A percentile compares a stretch with the other conserved stretches of the same genome.
Evolutionary conservation across 2,797 vertebrate genomes (phyloP).

Genomic region (Tokudaia tokunoshimensis): DNA sequence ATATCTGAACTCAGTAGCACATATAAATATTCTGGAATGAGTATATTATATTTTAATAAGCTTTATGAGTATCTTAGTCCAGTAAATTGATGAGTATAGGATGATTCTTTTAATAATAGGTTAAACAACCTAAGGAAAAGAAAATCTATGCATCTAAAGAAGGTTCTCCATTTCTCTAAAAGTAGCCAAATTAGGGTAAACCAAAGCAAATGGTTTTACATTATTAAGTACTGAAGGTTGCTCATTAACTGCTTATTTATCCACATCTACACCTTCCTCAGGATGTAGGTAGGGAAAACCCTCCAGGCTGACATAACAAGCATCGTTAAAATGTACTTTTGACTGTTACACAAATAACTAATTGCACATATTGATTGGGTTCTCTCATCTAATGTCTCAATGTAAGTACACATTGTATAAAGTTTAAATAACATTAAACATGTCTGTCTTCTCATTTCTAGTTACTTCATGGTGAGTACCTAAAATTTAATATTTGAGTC

Average conservation of each 20-base stretch:
- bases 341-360: neutral
- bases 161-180: neutral
- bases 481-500: neutral
- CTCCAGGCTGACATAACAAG: neutral
- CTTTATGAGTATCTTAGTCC: neutral
- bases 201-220: neutral
- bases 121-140: neutral
- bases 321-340: neutral
- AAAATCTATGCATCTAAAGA: neutral
- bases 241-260: neutral
- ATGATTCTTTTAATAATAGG: neutral
- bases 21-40: neutral
- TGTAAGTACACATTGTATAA: neutral
- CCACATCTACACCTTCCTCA: neutral
- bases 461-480: neutral
- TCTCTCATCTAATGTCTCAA: neutral
- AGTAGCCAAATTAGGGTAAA: neutral
- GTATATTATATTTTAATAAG: neutral
- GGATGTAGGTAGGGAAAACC: neutral
- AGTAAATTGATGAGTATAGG: neutral
- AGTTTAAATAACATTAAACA: neutral
- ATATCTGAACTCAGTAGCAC: neutral
- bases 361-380: neutral
- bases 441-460: neutral
- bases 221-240: neutral